Evolutionary conservation across 2,113 vertebrate genomes (phyloP), one percentile per base, ranked within the genome.

Genomic region (Gopherus flavomarginatus): DNA sequence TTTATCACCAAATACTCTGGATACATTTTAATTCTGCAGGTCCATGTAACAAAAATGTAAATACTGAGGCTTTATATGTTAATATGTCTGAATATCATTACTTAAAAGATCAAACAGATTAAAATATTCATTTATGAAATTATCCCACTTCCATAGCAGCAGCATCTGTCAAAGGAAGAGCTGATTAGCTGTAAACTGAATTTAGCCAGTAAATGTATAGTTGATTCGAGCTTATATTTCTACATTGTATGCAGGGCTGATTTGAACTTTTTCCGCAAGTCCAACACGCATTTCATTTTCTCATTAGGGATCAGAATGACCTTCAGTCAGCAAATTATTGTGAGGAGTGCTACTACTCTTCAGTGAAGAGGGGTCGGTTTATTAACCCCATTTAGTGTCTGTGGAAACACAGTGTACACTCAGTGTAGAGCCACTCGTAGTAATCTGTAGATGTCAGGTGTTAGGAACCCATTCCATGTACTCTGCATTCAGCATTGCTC

Each of bases 151-250:
- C 96, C 93, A 90, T 91, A 97, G 96, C 94, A 90, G 94, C 87
- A 29, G 96, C 95, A 97, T 91, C 92, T 96, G 96, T 95, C 97
- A 96, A 94, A 97, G 90, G 92, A 93, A 96, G 95, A 97, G 93
- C 91, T 98, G 97, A 98, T 98, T 97, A 98, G 92, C 95, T 83
- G 50, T 96, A 97, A 97, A 95, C 96, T 90, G 96, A 97, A 97
- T 97, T 93, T 96, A 97, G 87, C 93, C 84, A 91, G 92, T 88
- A 97, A 96, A 97, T 97, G 96, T 97, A 91, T 87, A 52, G 56
- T 92, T 90, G 96, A 95, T 95, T 96, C 82, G 91, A 81, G 83
- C 92, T 96, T 95, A 82, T 80, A 80, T 96, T 96, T 93, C 85
- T 80, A 0, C 83, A 69, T 89, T 87, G 86, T 92, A 92, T 6